Percentiles rank a stretch among this genome's conserved stretches.
Conservation (phyloP, 2,113 vertebrate species). For the Chitala chitala region DNA sequence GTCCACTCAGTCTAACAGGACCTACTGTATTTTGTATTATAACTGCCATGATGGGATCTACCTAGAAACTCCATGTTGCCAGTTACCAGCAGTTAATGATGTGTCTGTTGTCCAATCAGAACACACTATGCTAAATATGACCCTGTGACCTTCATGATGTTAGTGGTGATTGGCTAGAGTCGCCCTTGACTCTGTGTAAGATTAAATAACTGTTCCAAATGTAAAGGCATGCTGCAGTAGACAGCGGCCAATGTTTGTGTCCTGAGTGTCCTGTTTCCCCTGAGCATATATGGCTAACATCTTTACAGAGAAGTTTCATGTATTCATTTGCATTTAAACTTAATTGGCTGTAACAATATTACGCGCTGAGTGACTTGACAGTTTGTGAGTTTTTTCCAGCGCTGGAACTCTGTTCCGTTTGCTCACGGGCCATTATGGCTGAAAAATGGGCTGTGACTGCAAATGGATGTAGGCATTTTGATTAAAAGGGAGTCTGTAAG, state of each 20-base stretch:
- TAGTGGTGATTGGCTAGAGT: too few species aligned
- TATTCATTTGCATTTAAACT: constrained; percentile 15
- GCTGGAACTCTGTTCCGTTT: constrained; percentile 11
- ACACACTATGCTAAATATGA: too few species aligned
- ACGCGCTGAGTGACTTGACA: constrained; percentile 4
- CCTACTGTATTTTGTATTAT: too few species aligned
- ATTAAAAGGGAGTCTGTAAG: constrained; percentile 4
- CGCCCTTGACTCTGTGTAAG: too few species aligned
- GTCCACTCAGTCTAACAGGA: too few species aligned
- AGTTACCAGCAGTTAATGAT: too few species aligned
- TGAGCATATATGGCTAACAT: not conserved
- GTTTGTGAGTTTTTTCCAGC: not conserved
- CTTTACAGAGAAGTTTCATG: not conserved
- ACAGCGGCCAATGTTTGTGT: not conserved
- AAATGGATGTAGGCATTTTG: not conserved
- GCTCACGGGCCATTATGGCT: constrained; percentile 11
- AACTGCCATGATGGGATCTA: too few species aligned
- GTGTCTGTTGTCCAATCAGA: too few species aligned
- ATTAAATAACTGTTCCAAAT: not conserved
- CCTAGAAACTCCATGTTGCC: too few species aligned
- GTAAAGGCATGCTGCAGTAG: too few species aligned
- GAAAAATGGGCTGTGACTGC: constrained; percentile 14
- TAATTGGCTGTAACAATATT: constrained; percentile 6
- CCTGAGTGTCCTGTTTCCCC: not conserved
- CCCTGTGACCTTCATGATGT: too few species aligned